Base-by-base conservation (phyloP, 2,113 vertebrate genomes). In the Menidia beryllina region DNA sequence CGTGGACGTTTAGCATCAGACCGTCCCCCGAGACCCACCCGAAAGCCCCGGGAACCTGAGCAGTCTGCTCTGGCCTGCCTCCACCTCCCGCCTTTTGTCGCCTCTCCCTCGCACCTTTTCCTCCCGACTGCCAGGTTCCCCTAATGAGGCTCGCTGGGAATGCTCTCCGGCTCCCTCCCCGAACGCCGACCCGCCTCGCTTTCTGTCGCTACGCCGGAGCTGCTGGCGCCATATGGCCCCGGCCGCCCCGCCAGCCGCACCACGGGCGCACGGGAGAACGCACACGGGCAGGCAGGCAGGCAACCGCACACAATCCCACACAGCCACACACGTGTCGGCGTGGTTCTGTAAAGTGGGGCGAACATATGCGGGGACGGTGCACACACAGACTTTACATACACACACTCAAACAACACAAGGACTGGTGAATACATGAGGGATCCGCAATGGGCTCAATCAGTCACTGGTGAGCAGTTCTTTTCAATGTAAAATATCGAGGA, bases 91-190 rank as follows among this genome's bases (percentile, higher is more conserved):
- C 78, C 86, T 84, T n/a, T 41, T 12, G 24, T 70, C 58, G 54
- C 72, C 61, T 65, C 72, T 61, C 75, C 80, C 73, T 65, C 48
- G 17, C 50, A 55, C 60, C 69, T 79, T 79, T 77, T 65, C 64
- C 69, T 82, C 81, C 75, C 71, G 76, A 14, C 72, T 78, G 69
- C 75, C 75, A 71, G 65, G 79, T 74, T 72, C 79, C n/a, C 79
- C 61, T 92, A 91, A 93, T 91, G 83, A 91, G 89, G 83, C 90
- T 84, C 88, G 0, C 69, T 87, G 90, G 87, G 86, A 89, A 79
- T 75, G 75, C 59, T 87, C 75, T 56, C 64, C 30, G 72, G 58
- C 75, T 69, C 71, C 53, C 39, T 73, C 77, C 81, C 71, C 52
- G 58, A 82, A 77, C 73, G 72, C 62, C 64, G 74, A 84, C 80